Conservation (phyloP, 92 coral and sea anemone genomes). For the Palythoa heliodiscus region DNA sequence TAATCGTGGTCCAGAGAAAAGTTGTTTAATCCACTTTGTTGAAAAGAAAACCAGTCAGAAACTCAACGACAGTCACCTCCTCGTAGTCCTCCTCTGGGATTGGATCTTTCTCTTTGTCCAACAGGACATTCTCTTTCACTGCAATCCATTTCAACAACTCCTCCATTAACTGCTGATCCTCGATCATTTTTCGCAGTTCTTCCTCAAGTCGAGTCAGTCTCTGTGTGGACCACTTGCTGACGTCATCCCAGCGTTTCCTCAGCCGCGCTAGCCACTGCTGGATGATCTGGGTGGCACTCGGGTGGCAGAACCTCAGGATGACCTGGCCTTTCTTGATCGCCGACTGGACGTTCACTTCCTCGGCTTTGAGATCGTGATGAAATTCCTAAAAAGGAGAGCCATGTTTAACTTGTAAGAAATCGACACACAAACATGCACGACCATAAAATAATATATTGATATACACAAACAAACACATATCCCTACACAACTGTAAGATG, state of each 20-base stretch:
- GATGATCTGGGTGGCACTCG: slow-evolving; percentile 93
- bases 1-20: too few species aligned
- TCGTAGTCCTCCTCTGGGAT: slow-evolving; percentile 94
- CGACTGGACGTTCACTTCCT: slow-evolving; percentile 89
- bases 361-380: slow-evolving; percentile 81
- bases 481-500: too few species aligned
- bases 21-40: too few species aligned
- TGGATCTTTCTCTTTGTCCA: slow-evolving; percentile 87
- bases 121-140: slow-evolving; percentile 75
- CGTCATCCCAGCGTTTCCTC: slow-evolving; percentile 96
- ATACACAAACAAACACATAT: too few species aligned
- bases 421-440: too few species aligned
- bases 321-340: slow-evolving; percentile 98
- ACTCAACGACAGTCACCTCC: slow-evolving; percentile 23
- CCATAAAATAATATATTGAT: too few species aligned
- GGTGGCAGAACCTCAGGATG: slow-evolving; percentile 97
- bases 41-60: neutral
- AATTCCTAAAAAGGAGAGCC: slow-evolving; percentile 55
- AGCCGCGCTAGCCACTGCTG: slow-evolving; percentile 92
- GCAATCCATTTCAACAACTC: slow-evolving; percentile 88
- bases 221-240: slow-evolving; percentile 91
- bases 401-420: neutral
- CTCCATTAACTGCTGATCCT: slow-evolving; percentile 84
- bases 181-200: slow-evolving; percentile 74
- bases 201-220: slow-evolving; percentile 89